These are phyloP conservation scores for Chloroclystis v-ata DNA, from an alignment of 2,888 invertebrate genomes.

Conservation along the genomic window DNA sequence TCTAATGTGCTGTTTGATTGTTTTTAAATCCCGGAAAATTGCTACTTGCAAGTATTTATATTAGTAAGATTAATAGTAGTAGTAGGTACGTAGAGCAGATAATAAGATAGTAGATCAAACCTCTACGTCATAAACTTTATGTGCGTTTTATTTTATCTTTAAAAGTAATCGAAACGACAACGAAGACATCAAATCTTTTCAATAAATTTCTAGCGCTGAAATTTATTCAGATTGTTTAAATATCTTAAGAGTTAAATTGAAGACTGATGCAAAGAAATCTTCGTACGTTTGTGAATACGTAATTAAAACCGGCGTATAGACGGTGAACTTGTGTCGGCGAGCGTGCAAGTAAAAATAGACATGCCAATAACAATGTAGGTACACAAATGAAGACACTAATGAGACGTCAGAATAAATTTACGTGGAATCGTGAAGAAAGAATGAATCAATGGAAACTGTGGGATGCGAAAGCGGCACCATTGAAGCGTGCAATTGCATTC, in stretches of 20 bases:
- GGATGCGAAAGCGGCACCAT: conserved; percentile 24
- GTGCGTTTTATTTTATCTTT: too few relatives aligned
- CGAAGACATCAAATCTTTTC: too few relatives aligned
- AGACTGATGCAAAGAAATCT: conserved; percentile 1
- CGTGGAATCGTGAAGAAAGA: conserved; percentile 44
- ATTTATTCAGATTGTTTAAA: not conserved
- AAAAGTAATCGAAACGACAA: too few relatives aligned
- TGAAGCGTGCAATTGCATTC: conserved; percentile 20
- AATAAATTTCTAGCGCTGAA: too few relatives aligned
- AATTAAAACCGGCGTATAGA: conserved; percentile 36
- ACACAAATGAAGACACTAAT: conserved; percentile 62
- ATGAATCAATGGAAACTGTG: conserved; percentile 35
- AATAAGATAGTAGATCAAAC: too few relatives aligned
- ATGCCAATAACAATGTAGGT: conserved; percentile 50
- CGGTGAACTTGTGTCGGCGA: conserved; percentile 35
- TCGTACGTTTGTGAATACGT: conserved; percentile 15
- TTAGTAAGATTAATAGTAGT: not conserved
- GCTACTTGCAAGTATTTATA: not conserved
- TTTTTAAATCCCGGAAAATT: not conserved
- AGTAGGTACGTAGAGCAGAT: too few relatives aligned
- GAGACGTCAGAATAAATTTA: conserved; percentile 51
- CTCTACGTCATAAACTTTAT: too few relatives aligned
- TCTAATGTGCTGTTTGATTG: not conserved
- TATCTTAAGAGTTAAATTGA: conserved; percentile 2
- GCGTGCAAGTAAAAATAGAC: conserved; percentile 52